phyloP scores from a whole-genome alignment of 1,140 invertebrate species.

The Euura lappo region DNA sequence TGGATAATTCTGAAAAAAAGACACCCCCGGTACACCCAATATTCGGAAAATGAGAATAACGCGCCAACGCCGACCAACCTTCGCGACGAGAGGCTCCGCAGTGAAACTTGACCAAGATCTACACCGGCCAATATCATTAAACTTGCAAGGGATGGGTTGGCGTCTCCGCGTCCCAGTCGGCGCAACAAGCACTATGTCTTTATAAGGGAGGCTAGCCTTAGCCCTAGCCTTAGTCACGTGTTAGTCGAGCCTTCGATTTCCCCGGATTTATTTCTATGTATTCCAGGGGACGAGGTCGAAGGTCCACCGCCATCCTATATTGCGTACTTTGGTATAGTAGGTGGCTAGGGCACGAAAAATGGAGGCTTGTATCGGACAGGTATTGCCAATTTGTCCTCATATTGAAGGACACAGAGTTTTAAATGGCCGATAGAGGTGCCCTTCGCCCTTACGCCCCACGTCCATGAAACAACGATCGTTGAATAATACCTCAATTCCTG shows the following conservation, averaged over 20 bases:
- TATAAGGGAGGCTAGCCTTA: not conserved
- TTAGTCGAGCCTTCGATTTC: slow-evolving; percentile 11
- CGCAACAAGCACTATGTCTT: slow-evolving; percentile 10
- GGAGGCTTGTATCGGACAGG: not conserved
- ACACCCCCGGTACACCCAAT: no score
- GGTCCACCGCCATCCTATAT: not conserved
- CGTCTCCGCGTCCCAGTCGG: not conserved
- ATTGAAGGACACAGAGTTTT: not conserved
- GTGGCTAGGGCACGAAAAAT: not conserved
- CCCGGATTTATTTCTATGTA: not conserved
- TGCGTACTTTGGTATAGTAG: not conserved
- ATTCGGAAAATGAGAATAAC: no score
- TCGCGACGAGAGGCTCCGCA: not conserved
- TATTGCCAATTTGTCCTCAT: slow-evolving; percentile 2
- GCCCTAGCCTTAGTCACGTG: not conserved
- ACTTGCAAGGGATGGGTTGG: slow-evolving; percentile 8
- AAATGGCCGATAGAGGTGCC: not conserved
- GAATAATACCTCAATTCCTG: no score
- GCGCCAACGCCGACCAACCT: no score
- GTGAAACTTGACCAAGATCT: slow-evolving; percentile 8
- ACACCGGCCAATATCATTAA: slow-evolving; percentile 8
- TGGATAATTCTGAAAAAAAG: no score
- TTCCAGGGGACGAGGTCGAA: not conserved
- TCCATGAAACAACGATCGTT: no score
- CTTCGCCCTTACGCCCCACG: no score